phyloP scores from a whole-genome alignment of 2,113 vertebrate species.

The Etheostoma cragini region DNA sequence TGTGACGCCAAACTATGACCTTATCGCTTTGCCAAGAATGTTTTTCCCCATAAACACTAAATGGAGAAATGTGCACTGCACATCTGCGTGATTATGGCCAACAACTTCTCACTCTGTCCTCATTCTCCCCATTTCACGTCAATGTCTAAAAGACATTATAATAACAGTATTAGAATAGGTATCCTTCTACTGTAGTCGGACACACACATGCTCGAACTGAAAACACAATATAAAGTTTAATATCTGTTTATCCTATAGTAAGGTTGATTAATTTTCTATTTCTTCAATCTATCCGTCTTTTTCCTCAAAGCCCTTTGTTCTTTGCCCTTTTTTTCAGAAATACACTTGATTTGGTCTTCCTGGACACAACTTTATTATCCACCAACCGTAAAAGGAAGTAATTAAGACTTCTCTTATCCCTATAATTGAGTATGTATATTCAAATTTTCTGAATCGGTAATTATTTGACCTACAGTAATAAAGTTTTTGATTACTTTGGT shows the following conservation, averaged over 20 bases:
- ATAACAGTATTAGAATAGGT: background rate
- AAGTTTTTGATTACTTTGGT: background rate
- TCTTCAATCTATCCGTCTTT: background rate
- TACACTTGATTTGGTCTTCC: background rate
- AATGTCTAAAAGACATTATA: background rate
- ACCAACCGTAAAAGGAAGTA: background rate
- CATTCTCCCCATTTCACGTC: background rate
- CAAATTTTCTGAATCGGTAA: background rate
- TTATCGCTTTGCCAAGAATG: constrained; percentile 58
- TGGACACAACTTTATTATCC: background rate
- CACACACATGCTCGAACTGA: background rate
- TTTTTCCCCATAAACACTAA: constrained; percentile 62
- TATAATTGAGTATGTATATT: background rate
- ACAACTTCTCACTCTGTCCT: constrained; percentile 7
- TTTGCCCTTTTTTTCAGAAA: too few species aligned
- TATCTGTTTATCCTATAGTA: background rate
- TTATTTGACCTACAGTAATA: background rate
- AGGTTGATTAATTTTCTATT: too few species aligned
- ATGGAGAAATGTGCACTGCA: constrained; percentile 49
- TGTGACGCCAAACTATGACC: constrained; percentile 64
- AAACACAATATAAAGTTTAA: background rate
- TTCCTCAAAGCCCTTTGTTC: background rate
- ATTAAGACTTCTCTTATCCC: background rate
- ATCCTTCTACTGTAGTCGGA: background rate
- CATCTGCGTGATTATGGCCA: constrained; percentile 40